Conservation (phyloP, 2,888 invertebrate species). For the Melitaea athalia region DNA sequence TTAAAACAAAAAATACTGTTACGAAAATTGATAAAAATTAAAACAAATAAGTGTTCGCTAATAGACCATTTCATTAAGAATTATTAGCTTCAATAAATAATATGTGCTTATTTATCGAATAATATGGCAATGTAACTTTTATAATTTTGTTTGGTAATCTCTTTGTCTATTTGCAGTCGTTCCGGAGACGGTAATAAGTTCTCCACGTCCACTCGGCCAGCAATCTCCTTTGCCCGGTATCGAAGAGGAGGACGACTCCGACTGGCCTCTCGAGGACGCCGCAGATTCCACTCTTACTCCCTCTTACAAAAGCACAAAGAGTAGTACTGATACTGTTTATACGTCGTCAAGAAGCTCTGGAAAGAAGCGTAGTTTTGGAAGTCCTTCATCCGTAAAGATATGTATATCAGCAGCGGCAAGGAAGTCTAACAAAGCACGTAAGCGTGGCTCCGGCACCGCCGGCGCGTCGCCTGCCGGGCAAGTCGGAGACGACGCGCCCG, state of each 20-base stretch:
- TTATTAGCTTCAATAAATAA: background rate
- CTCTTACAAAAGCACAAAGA: conserved; percentile 77
- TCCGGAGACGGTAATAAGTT: conserved; percentile 78
- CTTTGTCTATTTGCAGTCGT: conserved; percentile 73
- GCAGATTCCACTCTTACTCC: conserved; percentile 77
- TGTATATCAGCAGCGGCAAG: conserved; percentile 81
- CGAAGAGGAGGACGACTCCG: conserved; percentile 90
- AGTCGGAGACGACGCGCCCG: conserved; percentile 64
- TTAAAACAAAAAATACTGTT: conserved; percentile 8
- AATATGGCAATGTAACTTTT: background rate
- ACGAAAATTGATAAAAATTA: conserved; percentile 11
- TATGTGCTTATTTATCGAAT: background rate
- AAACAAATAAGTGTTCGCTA: background rate
- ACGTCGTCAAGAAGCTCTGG: conserved; percentile 76
- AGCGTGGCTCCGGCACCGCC: conserved; percentile 72
- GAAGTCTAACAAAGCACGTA: conserved; percentile 78
- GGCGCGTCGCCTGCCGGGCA: conserved; percentile 54
- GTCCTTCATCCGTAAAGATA: conserved; percentile 83
- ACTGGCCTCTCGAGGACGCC: conserved; percentile 79
- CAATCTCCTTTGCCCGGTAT: conserved; percentile 91
- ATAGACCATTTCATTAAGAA: conserved; percentile 13
- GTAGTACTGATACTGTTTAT: conserved; percentile 78
- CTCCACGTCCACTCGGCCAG: conserved; percentile 84
- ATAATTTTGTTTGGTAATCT: background rate
- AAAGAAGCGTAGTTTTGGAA: conserved; percentile 78